Evolutionary conservation across 2,113 vertebrate genomes (phyloP), one percentile per base, ranked within the genome.

Genomic region (Vulpes lagopus): DNA sequence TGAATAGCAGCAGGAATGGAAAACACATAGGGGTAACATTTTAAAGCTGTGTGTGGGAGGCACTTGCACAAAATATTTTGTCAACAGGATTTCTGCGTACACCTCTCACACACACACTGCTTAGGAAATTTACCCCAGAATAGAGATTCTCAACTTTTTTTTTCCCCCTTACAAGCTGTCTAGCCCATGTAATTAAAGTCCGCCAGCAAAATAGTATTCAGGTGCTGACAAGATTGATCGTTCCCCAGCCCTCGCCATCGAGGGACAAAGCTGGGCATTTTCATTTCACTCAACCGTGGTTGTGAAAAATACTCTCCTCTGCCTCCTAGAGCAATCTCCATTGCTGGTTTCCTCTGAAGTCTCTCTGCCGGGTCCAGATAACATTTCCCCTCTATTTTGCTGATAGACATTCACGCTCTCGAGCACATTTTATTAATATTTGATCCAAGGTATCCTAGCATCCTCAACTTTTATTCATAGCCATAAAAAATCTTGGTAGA

Each of bases 41-140:
- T 97, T 95, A 97, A 96, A 98, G 94, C 85, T 96, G 81, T 87
- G 91, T 94, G 97, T 95, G 81, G 94, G 87, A 98, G 89, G 97
- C 78, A 94, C 91, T 96, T 93, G 95, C 86, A 98, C 96, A 97
- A 98, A 97, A 97, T 86, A 98, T 89, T 92, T 98, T 97, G 95
- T 97, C 97, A 98, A 96, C 96, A 97, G 84, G 69, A 97, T 98
- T 96, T 98, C 96, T 98, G 69, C 8, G 12, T 89, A 95, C 79
- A 74, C 60, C 95, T 93, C 91, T 98, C 95, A 98, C 89, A 98
- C 82, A 95, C 65, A 98, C 82, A 95, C 65, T 94, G 95, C 87
- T 97, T 89, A 96, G 96, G 96, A 98, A 97, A 82, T 96, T 60
- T 95, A 96, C 96, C 82, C 97, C 78, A 96, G 89, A 98, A 97